Base-by-base conservation (phyloP, 2,113 vertebrate genomes). In the Peromyscus maniculatus region DNA sequence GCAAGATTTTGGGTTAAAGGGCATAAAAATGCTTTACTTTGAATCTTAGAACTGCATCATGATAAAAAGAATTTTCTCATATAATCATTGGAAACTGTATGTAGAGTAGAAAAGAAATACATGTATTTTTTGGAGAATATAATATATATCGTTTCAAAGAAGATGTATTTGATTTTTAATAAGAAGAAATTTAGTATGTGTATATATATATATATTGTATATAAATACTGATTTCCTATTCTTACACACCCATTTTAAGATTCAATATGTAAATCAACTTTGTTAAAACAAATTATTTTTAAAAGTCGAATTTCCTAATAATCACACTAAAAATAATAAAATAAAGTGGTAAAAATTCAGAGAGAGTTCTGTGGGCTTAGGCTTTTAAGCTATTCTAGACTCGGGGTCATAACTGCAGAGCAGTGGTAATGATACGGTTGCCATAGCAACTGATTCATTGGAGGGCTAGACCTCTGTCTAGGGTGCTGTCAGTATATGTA, bases 361-460 rank as follows among this genome's bases (percentile, higher is more conserved):
- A 90, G 95, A 97, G n/a, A 96, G 36, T 3, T 64, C 97, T 98
- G 91, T 98, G 52, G 82, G 59, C 93, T 96, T 97, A 97, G 94
- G 95, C 97, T 98, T 98, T 98, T 96, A 97, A 98, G 97, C 97
- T 96, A 13, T 96, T 96, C 97, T 95, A 67, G 90, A 93, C 96
- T 97, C 97, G 91, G 92, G 95, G 98, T 79, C 98, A 97, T 98
- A 98, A 98, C 98, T 88, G 46, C 3, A 21, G 96, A 98, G 98
- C 96, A 89, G 79, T 97, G 96, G 97, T 98, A 98, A 96, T 98
- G 98, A 98, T 98, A 97, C 1, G 1, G 98, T 99, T 99, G 97
- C 99, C 98, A 99, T 98, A 97, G 98, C 98, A 98, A 98, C 99
- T 67, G 98, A 98, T 99, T 98, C 98, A 98, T 90, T 95, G 98